These are phyloP conservation scores for Telmatochromis sp. DNA, from an alignment of 2,113 vertebrate species.

Conservation along the genomic window DNA sequence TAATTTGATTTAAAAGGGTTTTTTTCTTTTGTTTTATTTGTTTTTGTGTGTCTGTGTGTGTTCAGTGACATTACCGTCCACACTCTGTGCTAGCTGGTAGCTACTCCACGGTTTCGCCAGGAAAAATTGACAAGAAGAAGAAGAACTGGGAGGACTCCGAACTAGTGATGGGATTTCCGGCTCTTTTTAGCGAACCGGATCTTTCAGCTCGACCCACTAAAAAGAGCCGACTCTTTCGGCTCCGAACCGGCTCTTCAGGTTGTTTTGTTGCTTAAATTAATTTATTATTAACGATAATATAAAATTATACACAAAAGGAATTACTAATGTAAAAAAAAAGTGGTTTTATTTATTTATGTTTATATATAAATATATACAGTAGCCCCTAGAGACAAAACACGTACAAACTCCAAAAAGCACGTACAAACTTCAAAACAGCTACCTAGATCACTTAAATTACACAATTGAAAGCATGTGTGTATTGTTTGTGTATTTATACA, in stretches of 20 bases:
- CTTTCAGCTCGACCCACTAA: fast-evolving
- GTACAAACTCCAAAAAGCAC: not conserved
- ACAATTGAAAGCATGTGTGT: too few species aligned
- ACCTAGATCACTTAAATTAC: too few species aligned
- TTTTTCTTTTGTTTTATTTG: not conserved
- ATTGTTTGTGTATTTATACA: too few species aligned
- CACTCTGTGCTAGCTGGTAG: not conserved
- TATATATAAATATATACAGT: not conserved
- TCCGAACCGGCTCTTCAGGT: fast-evolving
- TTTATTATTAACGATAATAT: not conserved
- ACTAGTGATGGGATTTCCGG: not conserved
- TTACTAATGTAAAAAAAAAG: not conserved
- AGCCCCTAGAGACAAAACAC: not conserved
- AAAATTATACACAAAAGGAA: not conserved
- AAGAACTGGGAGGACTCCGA: not conserved
- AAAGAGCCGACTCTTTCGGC: fast-evolving
- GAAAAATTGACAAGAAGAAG: not conserved
- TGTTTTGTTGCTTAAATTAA: not conserved
- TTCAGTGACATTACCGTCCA: not conserved
- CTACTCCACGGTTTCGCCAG: not conserved
- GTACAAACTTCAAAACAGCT: not conserved
- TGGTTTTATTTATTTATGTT: not conserved
- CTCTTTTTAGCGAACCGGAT: fast-evolving
- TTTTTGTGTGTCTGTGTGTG: not conserved
- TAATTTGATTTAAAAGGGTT: not conserved